These are phyloP conservation scores for Mus minutoides DNA, from an alignment of 2,797 vertebrate genomes.

Conservation along the genomic window DNA sequence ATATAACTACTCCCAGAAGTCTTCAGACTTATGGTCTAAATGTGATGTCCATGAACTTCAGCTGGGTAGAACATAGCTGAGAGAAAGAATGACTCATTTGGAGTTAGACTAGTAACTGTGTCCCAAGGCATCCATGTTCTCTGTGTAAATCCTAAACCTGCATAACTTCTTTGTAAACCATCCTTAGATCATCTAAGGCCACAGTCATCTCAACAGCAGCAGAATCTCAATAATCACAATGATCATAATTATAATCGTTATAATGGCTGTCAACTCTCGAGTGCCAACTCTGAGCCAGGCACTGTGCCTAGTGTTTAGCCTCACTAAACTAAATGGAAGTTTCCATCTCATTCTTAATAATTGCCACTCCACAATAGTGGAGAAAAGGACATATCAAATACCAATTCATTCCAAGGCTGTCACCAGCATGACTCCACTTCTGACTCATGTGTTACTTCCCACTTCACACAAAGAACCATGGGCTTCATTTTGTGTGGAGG, in stretches of 20 bases:
- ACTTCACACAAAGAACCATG: background rate
- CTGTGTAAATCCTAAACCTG: background rate
- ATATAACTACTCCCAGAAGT: background rate
- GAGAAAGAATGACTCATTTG: background rate
- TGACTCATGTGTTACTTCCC: background rate
- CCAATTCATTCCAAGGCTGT: background rate
- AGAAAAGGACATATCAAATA: background rate
- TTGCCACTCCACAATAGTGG: background rate
- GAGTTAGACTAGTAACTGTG: background rate
- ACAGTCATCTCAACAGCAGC: slow-evolving; percentile 53
- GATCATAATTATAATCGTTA: slow-evolving; percentile 64
- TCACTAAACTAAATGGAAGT: slow-evolving; percentile 69
- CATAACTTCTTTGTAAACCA: slow-evolving; percentile 35
- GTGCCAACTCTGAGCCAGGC: slow-evolving; percentile 72
- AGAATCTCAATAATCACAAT: slow-evolving; percentile 69
- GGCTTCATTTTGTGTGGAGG: background rate
- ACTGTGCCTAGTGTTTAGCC: slow-evolving; percentile 65
- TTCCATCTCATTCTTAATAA: slow-evolving; percentile 58
- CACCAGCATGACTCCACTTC: background rate
- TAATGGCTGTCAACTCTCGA: slow-evolving; percentile 71
- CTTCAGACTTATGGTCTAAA: slow-evolving; percentile 5
- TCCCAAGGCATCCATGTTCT: background rate
- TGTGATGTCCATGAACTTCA: background rate
- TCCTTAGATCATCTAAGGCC: slow-evolving; percentile 66
- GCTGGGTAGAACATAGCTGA: background rate